Conservation (phyloP, 2,113 vertebrate species). For the Colinus virginianus region DNA sequence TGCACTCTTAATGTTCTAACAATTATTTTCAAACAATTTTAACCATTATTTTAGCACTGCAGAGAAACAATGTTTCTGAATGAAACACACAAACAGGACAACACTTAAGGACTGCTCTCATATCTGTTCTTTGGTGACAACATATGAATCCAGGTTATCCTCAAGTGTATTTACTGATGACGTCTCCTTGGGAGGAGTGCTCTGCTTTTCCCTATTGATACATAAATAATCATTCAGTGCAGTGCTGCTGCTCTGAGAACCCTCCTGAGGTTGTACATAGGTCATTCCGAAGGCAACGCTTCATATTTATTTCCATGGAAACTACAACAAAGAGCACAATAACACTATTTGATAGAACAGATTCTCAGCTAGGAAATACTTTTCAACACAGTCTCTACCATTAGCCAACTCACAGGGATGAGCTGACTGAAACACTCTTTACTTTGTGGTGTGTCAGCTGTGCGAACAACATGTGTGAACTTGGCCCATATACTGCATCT, state of each 20-base stretch:
- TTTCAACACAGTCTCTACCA: too few species aligned
- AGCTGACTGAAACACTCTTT: too few species aligned
- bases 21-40: neutral
- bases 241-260: neutral
- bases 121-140: neutral
- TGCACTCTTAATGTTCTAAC: neutral
- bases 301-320: too few species aligned
- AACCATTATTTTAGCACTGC: neutral
- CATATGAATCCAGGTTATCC: neutral
- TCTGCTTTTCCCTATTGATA: neutral
- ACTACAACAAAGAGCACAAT: too few species aligned
- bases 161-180: neutral
- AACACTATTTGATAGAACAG: too few species aligned
- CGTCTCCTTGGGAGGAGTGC: neutral
- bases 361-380: too few species aligned
- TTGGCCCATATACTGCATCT: too few species aligned
- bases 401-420: too few species aligned
- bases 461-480: too few species aligned
- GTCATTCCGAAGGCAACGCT: too few species aligned
- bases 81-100: neutral
- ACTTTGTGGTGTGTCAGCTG: too few species aligned
- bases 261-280: neutral
- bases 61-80: neutral
- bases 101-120: fast-evolving
- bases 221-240: neutral